Base-by-base conservation (phyloP, 1,140 invertebrate genomes). In the Leptinotarsa lineolata region DNA sequence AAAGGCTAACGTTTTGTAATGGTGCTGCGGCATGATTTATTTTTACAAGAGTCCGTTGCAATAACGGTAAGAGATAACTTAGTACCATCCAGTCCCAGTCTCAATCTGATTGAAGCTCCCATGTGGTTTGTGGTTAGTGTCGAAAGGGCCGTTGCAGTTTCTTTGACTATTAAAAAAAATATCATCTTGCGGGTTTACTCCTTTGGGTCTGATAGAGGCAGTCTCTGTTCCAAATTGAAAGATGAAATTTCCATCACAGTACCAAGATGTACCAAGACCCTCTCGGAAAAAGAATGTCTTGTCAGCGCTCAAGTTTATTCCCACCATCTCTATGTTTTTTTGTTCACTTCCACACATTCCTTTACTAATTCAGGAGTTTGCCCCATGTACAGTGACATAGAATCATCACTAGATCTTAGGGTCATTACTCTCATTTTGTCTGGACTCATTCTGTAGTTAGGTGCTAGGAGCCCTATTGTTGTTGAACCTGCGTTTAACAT, bases 181-280 rank as follows among this genome's bases (percentile, higher is more conserved):
- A 58, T 75, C 70, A 22, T 72, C 70, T 4, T 58, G 54, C 2
- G 70, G 74, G 44, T 72, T 75, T 16, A 58, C 45, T 1, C 70
- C 74, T 69, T 75, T 72, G 12, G 74, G 74, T 63, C 74, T 72
- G 16, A 75, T 16, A n/a, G 74, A 61, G 20, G 74, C 30, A 6
- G 70, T 72, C 65, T 75, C 74, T 6, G 70, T 70, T 72, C 74
- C 74, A 30, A 64, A 75, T 66, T 72, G 73, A 13, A 61, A 64
- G 22, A 71, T 24, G 39, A 71, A 74, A 4, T 30, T 59, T 12
- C 45, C 20, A 66, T 74, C 68, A 45, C 70, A 65, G 68, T 67
- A 74, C 73, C 73, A 74, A 8, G 73, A 74, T 4, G 73, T 71
- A 44, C 71, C 70, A n/a, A n/a, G n/a, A n/a, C n/a, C n/a, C 59